A percentile compares a stretch with the other conserved stretches of the same genome.
phyloP scores from a whole-genome alignment of 2,113 vertebrate genomes.

The Sitta europaea region DNA sequence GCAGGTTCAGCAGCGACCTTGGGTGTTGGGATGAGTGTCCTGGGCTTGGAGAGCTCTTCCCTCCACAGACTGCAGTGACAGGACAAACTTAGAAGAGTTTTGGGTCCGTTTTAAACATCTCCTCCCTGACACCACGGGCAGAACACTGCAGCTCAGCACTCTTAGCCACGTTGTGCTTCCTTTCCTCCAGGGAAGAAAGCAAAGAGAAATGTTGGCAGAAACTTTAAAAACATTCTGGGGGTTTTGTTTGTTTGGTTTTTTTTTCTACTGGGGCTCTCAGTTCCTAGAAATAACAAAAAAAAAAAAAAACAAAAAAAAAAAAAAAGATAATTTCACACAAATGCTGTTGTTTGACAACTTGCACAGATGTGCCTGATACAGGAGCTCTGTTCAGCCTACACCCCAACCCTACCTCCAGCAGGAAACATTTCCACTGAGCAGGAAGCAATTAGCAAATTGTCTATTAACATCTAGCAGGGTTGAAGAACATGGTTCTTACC shows the following conservation, averaged over 20 bases:
- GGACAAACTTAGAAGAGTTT: neutral
- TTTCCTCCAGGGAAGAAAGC: neutral
- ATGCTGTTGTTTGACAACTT: neutral
- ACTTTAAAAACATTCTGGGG: neutral
- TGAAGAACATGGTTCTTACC: neutral
- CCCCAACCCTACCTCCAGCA: neutral
- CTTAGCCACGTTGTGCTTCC: neutral
- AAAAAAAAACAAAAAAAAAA: neutral
- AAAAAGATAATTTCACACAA: neutral
- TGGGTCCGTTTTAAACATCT: neutral
- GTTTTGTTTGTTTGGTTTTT: neutral
- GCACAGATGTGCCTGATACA: neutral
- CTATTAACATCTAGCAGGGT: neutral
- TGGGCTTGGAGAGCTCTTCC: neutral
- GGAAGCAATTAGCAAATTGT: neutral
- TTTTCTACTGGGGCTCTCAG: neutral
- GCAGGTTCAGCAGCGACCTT: slow-evolving; percentile 5
- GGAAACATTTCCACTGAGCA: neutral
- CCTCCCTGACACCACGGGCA: fast-evolving
- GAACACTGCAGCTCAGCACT: neutral
- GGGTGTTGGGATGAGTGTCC: neutral
- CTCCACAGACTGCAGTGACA: neutral
- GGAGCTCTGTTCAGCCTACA: neutral
- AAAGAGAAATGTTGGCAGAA: neutral
- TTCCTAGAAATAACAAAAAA: neutral